These are phyloP conservation scores for Sarcophaga caerulescens DNA, from an alignment of 2,888 invertebrate genomes.

Conservation along the genomic window DNA sequence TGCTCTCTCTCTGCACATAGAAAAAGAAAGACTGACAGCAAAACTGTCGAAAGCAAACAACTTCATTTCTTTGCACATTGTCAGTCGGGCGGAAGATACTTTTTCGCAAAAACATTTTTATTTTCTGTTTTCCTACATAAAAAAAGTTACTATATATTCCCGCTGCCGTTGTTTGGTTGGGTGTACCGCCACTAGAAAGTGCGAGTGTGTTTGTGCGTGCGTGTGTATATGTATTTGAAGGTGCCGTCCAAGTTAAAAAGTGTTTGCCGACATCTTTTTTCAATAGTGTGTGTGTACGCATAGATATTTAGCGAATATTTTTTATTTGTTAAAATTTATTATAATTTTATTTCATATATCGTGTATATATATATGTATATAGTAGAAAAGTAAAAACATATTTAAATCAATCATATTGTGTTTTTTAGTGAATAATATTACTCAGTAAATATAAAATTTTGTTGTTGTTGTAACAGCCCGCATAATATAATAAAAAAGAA, in stretches of 20 bases:
- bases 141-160: background rate
- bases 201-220: conserved; percentile 9
- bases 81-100: background rate
- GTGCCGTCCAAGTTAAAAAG: conserved; percentile 42
- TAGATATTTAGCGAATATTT: conserved; percentile 16
- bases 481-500: conserved; percentile 26
- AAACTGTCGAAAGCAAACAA: background rate
- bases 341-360: background rate
- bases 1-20: background rate
- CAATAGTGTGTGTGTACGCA: background rate
- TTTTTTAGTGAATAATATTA: background rate
- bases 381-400: background rate
- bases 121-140: background rate
- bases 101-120: conserved; percentile 39
- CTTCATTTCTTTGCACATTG: conserved; percentile 3
- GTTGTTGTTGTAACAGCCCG: conserved; percentile 34
- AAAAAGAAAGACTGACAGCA: background rate
- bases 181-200: conserved; percentile 1
- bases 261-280: conserved; percentile 22
- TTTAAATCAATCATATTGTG: too few relatives aligned
- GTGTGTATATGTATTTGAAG: conserved; percentile 1
- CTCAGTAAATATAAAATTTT: background rate
- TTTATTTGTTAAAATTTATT: background rate
- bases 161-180: conserved; percentile 18
- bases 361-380: conserved; percentile 5